phyloP scores from a whole-genome alignment of 2,888 invertebrate species.

The Metellina segmentata region DNA sequence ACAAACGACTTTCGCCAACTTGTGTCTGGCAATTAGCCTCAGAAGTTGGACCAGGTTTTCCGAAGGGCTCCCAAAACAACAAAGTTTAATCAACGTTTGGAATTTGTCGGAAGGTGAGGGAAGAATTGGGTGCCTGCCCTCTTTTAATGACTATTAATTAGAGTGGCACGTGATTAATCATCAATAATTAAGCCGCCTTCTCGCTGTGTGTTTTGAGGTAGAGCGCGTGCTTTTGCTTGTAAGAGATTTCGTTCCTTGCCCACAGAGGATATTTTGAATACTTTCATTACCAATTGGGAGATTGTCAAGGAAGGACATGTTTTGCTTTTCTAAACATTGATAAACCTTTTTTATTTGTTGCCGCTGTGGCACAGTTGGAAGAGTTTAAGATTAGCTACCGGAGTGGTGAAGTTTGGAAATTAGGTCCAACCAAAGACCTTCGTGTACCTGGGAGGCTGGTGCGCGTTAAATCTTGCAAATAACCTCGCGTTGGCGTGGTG shows the following conservation, averaged over 20 bases:
- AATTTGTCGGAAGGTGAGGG: not conserved
- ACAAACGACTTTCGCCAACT: not conserved
- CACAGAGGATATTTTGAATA: too few relatives aligned
- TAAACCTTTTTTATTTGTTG: too few relatives aligned
- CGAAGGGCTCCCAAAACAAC: slow-evolving; percentile 3
- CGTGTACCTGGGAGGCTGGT: too few relatives aligned
- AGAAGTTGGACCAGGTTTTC: slow-evolving; percentile 3
- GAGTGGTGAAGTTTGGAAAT: too few relatives aligned
- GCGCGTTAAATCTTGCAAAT: too few relatives aligned
- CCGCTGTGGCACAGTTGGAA: too few relatives aligned
- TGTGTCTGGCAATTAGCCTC: slow-evolving; percentile 5
- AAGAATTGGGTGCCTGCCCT: not conserved
- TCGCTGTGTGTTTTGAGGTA: not conserved
- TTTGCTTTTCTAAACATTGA: too few relatives aligned
- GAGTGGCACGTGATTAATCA: slow-evolving; percentile 46
- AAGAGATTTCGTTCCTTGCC: not conserved
- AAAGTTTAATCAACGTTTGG: slow-evolving; percentile 42
- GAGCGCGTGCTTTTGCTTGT: not conserved
- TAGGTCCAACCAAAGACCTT: too few relatives aligned
- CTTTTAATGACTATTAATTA: slow-evolving; percentile 59
- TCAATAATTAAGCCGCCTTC: slow-evolving; percentile 35
- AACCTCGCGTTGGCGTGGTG: too few relatives aligned
- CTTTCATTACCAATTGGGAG: too few relatives aligned
- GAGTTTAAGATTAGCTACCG: too few relatives aligned
- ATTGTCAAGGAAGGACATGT: too few relatives aligned